Percentiles rank a stretch among this genome's conserved stretches.
Evolutionary conservation across 1,140 invertebrate species (phyloP).

Genomic region (Metaphire vulgaris): DNA sequence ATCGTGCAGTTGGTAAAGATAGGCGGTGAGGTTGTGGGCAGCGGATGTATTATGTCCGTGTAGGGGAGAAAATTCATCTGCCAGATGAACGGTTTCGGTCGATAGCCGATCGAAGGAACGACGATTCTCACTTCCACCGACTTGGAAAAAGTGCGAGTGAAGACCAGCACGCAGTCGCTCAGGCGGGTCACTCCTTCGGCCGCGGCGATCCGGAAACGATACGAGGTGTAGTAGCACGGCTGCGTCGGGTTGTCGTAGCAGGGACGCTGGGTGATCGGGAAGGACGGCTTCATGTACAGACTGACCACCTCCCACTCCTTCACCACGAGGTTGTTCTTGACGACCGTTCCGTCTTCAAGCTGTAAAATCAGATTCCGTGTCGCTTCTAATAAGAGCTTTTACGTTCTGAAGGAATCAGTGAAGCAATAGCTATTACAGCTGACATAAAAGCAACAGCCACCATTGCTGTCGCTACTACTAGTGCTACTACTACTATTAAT

Average conservation of each 20-base stretch:
- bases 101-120: neutral
- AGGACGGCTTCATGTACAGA: neutral
- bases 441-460: too few species aligned
- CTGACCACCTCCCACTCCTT: neutral
- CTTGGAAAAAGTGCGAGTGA: neutral
- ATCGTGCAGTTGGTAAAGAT: neutral
- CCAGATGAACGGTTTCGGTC: neutral
- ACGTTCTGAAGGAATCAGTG: too few species aligned
- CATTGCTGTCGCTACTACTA: too few species aligned
- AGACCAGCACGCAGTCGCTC: neutral
- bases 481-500: too few species aligned
- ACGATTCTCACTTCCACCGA: neutral
- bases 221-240: neutral
- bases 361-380: too few species aligned
- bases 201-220: neutral
- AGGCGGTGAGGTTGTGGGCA: too few species aligned
- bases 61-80: neutral
- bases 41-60: neutral
- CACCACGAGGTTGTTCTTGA: neutral
- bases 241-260: neutral
- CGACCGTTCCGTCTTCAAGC: neutral
- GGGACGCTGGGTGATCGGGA: neutral
- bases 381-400: too few species aligned
- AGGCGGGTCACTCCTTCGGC: neutral
- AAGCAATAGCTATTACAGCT: too few species aligned